These are phyloP conservation scores for Prionchulus punctatus DNA, from an alignment of 2,888 invertebrate species.

Conservation along the genomic window DNA sequence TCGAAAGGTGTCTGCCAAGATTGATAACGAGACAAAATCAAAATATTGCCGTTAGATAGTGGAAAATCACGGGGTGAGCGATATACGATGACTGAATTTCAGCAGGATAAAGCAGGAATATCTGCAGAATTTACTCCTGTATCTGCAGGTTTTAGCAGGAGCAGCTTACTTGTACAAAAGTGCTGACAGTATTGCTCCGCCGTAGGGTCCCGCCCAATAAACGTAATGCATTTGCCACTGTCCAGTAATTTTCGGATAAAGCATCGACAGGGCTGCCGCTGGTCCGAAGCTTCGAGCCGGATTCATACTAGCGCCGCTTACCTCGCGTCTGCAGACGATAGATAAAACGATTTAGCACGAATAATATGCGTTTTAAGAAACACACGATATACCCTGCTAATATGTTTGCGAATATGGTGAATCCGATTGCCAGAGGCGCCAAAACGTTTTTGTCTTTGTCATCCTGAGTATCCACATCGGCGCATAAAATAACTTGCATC, in stretches of 20 bases:
- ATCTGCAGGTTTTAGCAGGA: too few species aligned
- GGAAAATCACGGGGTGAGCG: too few species aligned
- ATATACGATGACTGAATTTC: too few species aligned
- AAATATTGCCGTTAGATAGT: too few species aligned
- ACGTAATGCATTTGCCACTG: constrained; percentile 7
- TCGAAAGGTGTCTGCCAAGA: too few species aligned
- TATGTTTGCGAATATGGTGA: constrained; percentile 32
- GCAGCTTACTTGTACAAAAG: too few species aligned
- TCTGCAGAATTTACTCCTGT: too few species aligned
- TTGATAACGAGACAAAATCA: too few species aligned
- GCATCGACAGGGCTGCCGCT: constrained; percentile 15
- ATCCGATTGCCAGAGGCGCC: constrained; percentile 35
- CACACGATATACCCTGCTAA: constrained; percentile 27
- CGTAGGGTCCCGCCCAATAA: constrained; percentile 9
- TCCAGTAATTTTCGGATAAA: neutral
- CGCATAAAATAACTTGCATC: constrained; percentile 32
- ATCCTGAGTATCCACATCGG: constrained; percentile 32
- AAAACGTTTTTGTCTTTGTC: constrained; percentile 24
- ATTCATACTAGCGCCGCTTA: constrained; percentile 36
- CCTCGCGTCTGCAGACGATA: constrained; percentile 20
- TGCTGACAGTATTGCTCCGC: too few species aligned
- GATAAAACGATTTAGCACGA: too few species aligned
- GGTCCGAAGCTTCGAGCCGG: constrained; percentile 36
- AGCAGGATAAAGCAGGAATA: too few species aligned
- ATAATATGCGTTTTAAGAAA: too few species aligned